Evolutionary conservation across 53 echinoderm and acorn worm genomes (phyloP).

Genomic region (Luidia sarsii): DNA sequence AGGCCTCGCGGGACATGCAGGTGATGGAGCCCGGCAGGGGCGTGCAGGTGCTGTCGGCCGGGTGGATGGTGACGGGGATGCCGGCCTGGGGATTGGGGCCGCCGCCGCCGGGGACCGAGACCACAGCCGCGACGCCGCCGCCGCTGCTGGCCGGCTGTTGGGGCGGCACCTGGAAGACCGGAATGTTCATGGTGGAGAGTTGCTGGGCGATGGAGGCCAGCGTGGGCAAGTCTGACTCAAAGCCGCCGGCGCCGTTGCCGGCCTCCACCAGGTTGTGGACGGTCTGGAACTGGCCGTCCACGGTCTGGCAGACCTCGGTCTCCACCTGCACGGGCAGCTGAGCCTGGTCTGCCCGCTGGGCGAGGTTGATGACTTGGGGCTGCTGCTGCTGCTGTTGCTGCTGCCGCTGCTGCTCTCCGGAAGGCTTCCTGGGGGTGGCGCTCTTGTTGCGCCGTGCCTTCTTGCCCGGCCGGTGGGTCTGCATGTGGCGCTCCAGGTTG

Average conservation of each 20-base stretch:
- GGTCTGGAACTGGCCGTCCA: constrained; percentile 23
- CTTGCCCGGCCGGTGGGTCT: constrained; percentile 27
- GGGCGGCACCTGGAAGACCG: constrained; percentile 29
- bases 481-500: constrained; percentile 47
- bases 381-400: background rate
- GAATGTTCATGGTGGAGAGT: constrained; percentile 50
- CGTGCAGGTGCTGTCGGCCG: constrained; percentile 13
- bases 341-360: background rate
- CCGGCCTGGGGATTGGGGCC: too few species aligned
- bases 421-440: background rate
- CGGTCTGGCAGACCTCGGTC: background rate
- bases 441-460: background rate
- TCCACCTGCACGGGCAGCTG: constrained; percentile 21
- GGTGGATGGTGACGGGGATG: constrained; percentile 22
- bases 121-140: too few species aligned
- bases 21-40: constrained; percentile 16
- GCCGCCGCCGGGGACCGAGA: background rate
- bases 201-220: constrained; percentile 48
- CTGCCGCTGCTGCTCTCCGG: background rate
- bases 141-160: background rate
- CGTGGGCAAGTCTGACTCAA: constrained; percentile 39
- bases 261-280: constrained; percentile 40
- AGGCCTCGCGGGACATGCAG: constrained; percentile 12
- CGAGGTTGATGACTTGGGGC: background rate
- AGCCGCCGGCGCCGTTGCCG: constrained; percentile 15